Conservation (phyloP, 2,113 vertebrate species). For the Sylvilagus bachmani region DNA sequence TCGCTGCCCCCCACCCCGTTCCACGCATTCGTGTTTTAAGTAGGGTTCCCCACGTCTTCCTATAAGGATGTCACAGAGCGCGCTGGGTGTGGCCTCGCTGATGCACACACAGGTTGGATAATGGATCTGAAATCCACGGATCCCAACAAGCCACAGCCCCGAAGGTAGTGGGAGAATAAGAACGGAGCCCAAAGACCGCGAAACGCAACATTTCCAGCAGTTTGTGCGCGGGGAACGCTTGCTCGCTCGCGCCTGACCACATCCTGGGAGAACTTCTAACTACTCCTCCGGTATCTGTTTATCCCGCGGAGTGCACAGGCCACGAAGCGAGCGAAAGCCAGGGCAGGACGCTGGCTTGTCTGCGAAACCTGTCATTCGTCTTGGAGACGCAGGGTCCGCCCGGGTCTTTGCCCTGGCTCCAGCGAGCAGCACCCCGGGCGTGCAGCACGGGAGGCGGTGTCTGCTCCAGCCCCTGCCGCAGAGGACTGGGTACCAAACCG, state of each 20-base stretch:
- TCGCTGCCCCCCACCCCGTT: background rate
- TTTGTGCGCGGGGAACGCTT: background rate
- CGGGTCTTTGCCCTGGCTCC: constrained; percentile 27
- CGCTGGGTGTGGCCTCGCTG: background rate
- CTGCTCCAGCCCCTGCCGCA: constrained; percentile 37
- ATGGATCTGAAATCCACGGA: background rate
- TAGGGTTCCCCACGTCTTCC: background rate
- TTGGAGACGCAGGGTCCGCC: background rate
- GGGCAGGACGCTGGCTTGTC: background rate
- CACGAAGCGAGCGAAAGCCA: background rate
- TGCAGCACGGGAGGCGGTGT: constrained; percentile 50
- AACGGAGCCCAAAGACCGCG: background rate
- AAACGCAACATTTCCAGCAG: background rate
- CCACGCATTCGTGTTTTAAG: background rate
- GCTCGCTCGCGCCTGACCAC: background rate
- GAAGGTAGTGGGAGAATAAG: background rate
- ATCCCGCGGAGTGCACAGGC: background rate
- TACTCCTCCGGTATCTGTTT: constrained; percentile 40
- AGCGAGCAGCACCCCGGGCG: constrained; percentile 66
- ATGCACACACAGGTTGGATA: background rate
- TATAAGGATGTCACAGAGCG: background rate
- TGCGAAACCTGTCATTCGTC: constrained; percentile 49
- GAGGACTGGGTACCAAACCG: constrained; percentile 63
- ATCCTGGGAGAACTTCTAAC: constrained; percentile 52
- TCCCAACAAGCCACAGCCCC: background rate